Evolutionary conservation across 2,888 invertebrate species (phyloP), one percentile per base, ranked within the genome.

Genomic region (Alcis repandata): DNA sequence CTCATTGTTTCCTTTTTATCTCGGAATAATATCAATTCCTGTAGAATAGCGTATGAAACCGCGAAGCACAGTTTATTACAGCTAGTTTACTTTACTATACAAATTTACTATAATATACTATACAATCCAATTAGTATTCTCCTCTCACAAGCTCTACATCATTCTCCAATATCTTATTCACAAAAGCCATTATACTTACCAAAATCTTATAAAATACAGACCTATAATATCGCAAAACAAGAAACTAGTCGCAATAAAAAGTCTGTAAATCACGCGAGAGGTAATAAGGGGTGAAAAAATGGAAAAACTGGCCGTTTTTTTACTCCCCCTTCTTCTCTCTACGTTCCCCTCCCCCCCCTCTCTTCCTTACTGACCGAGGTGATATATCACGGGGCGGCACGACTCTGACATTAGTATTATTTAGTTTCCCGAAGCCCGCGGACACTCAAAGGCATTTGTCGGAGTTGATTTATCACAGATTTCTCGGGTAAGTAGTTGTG

Each of bases 401-500:
- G 52, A 33, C 33, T 49, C 27, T 56, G 60, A 57, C 46, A 57
- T 57, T 54, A 59, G 40, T 65, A 66, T 61, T 60, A 60, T 65
- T 60, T 66, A 66, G 65, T 65, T 63, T 65, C 40, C 48, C 49
- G 48, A 40, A 20, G 19, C 20, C 56, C n/a, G 45, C 19, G 41
- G 60, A 57, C 60, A 52, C 57, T 64, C 52, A 52, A 32, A 52
- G 60, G 52, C 51, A 60, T 66, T 66, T 66, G 65, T 66, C 60
- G 19, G 56, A 20, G 22, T 46, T 66, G 57, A 66, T 66, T 57
- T 66, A 61, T 52, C 38, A 22, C 32, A 15, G 46, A 52, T 32
- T 53, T 62, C 49, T 48, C 20, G 41, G 41, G n/a, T 15, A 36
- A 36, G 19, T 40, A 36, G 19, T 40, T 53, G n/a, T 13, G 36